Conservation (phyloP, 2,113 vertebrate genomes). For the Paedocypris sp. region DNA sequence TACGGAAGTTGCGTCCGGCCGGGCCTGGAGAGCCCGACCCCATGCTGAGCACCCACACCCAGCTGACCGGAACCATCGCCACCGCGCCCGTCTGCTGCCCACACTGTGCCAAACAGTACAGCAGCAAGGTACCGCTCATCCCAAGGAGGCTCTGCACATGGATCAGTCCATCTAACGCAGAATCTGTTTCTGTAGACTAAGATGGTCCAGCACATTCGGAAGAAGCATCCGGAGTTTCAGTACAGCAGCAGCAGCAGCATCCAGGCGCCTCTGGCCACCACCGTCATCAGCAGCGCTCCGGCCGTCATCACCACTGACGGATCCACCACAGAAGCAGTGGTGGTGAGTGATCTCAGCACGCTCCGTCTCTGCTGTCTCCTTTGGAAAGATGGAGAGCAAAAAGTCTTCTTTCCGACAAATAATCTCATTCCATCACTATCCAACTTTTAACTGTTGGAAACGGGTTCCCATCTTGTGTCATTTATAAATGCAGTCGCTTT, state of each 20-base stretch:
- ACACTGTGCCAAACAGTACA: conserved; percentile 96
- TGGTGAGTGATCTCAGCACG: conserved; percentile 64
- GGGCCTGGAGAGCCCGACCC: conserved; percentile 91
- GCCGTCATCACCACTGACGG: conserved; percentile 75
- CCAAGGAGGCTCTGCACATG: neutral
- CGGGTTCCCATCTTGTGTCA: no score
- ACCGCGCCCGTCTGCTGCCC: conserved; percentile 91
- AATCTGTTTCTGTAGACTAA: conserved; percentile 68
- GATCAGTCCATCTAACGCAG: neutral
- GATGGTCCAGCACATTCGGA: conserved; percentile 98
- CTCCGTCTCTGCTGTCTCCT: no score
- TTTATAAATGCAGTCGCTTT: no score
- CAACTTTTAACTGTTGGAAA: no score
- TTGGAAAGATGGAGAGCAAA: no score
- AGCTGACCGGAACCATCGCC: conserved; percentile 91
- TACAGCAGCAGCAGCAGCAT: conserved; percentile 70
- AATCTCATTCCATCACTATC: no score
- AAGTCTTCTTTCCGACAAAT: no score
- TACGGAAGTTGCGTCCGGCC: conserved; percentile 85
- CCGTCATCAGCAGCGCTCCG: conserved; percentile 78
- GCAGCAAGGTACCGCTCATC: conserved; percentile 75
- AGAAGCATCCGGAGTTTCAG: conserved; percentile 83
- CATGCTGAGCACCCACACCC: conserved; percentile 96
- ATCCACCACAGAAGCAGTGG: conserved; percentile 74
- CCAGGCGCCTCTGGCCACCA: conserved; percentile 66